Conservation (phyloP, 2,888 invertebrate species). For the Orthosia cruda region DNA sequence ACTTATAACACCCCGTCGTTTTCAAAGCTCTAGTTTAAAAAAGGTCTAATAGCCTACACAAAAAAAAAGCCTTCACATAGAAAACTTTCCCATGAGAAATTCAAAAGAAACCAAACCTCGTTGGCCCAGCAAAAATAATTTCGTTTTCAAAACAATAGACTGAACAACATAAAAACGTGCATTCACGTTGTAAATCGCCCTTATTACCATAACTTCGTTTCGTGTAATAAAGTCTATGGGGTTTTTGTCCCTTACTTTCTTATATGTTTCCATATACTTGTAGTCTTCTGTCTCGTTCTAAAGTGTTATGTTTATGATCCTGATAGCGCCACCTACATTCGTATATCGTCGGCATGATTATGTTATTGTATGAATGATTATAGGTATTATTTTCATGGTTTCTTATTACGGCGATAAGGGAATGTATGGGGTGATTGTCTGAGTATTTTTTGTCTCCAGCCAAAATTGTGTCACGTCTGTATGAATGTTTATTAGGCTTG, state of each 20-base stretch:
- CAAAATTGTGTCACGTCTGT: not conserved
- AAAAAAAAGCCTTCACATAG: not conserved
- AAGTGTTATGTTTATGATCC: conserved; percentile 66
- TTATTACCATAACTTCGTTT: conserved; percentile 71
- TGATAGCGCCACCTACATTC: conserved; percentile 53
- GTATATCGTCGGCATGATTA: conserved; percentile 58
- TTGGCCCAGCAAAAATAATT: conserved; percentile 36
- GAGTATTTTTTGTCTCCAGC: not conserved
- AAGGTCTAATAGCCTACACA: no score
- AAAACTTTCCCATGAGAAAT: conserved; percentile 18
- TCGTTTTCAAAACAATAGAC: conserved; percentile 61
- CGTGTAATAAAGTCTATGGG: conserved; percentile 66
- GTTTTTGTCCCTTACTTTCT: conserved; percentile 51
- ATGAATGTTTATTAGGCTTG: no score
- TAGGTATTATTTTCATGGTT: conserved; percentile 43
- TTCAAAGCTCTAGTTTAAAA: no score
- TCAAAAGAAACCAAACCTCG: conserved; percentile 7
- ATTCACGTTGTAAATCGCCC: conserved; percentile 69
- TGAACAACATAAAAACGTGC: conserved; percentile 65
- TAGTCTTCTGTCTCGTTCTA: conserved; percentile 44
- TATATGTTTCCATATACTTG: conserved; percentile 10
- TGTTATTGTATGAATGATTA: conserved; percentile 55
- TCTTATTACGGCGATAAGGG: conserved; percentile 31
- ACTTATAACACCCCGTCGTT: no score
- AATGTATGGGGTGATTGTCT: conserved; percentile 22